Conservation (phyloP, 2,797 vertebrate genomes). For the Adelosebastes latens region DNA sequence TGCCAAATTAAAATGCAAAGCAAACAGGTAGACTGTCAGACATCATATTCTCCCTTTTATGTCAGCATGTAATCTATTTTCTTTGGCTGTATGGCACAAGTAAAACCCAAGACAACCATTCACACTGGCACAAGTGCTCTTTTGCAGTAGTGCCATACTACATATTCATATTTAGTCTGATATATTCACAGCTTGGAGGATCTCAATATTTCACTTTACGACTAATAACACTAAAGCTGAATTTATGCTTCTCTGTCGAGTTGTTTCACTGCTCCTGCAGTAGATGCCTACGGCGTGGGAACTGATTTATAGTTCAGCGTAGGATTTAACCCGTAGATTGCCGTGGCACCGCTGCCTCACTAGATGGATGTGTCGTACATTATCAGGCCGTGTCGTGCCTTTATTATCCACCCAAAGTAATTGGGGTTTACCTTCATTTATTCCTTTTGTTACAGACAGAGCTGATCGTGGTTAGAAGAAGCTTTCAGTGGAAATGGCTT, state of each 20-base stretch:
- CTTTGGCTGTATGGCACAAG: not conserved
- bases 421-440: constrained; percentile 23
- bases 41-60: constrained; percentile 19
- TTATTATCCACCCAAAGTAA: constrained; percentile 32
- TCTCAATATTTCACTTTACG: constrained; percentile 53
- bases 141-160: not conserved
- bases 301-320: constrained; percentile 48
- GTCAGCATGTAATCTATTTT: constrained; percentile 10
- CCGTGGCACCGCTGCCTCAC: not conserved
- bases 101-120: not conserved
- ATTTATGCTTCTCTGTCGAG: constrained; percentile 54
- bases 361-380: constrained; percentile 37
- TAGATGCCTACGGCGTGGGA: constrained; percentile 24
- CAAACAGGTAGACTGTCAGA: constrained; percentile 29
- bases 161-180: constrained; percentile 36
- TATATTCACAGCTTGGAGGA: constrained; percentile 44
- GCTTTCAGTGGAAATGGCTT: not conserved
- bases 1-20: constrained; percentile 53
- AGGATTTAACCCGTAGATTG: constrained; percentile 43
- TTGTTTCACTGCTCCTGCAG: constrained; percentile 30
- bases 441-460: not conserved
- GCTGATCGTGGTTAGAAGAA: not conserved
- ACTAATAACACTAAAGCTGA: constrained; percentile 49
- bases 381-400: constrained; percentile 22
- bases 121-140: not conserved